Evolutionary conservation across 2,113 vertebrate species (phyloP).

Genomic region (Nerophis ophidion): DNA sequence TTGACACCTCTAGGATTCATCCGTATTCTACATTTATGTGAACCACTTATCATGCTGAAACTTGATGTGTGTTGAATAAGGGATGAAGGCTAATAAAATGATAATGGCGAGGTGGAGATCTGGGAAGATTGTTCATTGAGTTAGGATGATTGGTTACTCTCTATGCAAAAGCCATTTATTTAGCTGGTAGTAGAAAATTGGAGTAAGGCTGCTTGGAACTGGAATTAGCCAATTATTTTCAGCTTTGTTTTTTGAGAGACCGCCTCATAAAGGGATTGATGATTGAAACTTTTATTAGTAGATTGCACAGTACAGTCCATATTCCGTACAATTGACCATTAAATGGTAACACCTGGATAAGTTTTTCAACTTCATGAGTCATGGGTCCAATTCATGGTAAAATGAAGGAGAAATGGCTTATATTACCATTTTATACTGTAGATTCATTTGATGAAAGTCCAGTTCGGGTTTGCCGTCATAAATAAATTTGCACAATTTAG

Average conservation of each 20-base stretch:
- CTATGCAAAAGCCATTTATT: slow-evolving; percentile 24
- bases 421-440: not conserved
- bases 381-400: too few species aligned
- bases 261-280: not conserved
- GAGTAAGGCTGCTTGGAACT: slow-evolving; percentile 22
- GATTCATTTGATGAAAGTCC: not conserved
- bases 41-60: not conserved
- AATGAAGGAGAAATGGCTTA: not conserved
- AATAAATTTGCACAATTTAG: not conserved
- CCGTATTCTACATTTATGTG: slow-evolving; percentile 2
- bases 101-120: slow-evolving; percentile 35
- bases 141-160: slow-evolving; percentile 27
- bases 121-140: slow-evolving; percentile 30
- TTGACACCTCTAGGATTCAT: not conserved
- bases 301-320: too few species aligned
- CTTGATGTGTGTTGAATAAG: slow-evolving; percentile 34
- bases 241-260: slow-evolving; percentile 3
- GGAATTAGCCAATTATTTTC: slow-evolving; percentile 12
- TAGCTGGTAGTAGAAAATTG: slow-evolving; percentile 9
- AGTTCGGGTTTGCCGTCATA: not conserved
- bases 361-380: too few species aligned
- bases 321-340: too few species aligned
- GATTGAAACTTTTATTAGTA: too few species aligned
- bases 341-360: too few species aligned
- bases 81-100: slow-evolving; percentile 56